Base-by-base conservation (phyloP, 2,797 vertebrate genomes). In the Alosa sapidissima region DNA sequence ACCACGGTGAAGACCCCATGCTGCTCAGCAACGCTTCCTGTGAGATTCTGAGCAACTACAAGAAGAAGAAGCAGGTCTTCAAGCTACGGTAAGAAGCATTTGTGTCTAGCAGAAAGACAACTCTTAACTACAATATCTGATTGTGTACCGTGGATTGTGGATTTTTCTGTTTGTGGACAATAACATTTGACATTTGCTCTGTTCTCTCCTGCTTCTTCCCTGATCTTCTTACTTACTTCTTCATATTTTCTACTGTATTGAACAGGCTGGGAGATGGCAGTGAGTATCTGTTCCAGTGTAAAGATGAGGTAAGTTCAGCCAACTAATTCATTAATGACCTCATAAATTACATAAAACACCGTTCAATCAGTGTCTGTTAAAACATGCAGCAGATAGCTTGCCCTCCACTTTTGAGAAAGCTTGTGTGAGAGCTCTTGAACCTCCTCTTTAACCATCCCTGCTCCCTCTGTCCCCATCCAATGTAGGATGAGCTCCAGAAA, bases 251-350 rank as follows among this genome's bases (percentile, higher is more conserved):
- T 87, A 58, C 83, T 58, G 19, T 86, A 85, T 21, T 89, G 83
- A 87, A 47, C 92, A 99, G 98, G 87, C 95, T 99, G 82, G 95
- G 87, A 90, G 98, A 99, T 0, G 96, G 97, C 90, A 97, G 96
- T 1, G 97, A 99, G 91, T 99, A 97, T 95, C 93, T 99, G 85
- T 99, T 99, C 94, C 98, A 99, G n/a, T 98, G 96, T 93, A 99
- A 97, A 94, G 98, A 99, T 47, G 97, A 99, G 97, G 98, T 98
- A 91, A 93, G 97, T 90, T 55, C 54, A 36, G 14, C 72, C 21
- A 45, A 36, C 72, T 11, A 36, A 45, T 21, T 6, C 16, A 47
- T 78, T 9, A 19, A 16, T 16, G 33, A 36, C 13, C 10, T 41
- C 41, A 0, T 41, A 2, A 41, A 72, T 28, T 10, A 68, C 1